Evolutionary conservation across 2,888 invertebrate species (phyloP), one percentile per base, ranked within the genome.

Genomic region (Galerucella pusilla): DNA sequence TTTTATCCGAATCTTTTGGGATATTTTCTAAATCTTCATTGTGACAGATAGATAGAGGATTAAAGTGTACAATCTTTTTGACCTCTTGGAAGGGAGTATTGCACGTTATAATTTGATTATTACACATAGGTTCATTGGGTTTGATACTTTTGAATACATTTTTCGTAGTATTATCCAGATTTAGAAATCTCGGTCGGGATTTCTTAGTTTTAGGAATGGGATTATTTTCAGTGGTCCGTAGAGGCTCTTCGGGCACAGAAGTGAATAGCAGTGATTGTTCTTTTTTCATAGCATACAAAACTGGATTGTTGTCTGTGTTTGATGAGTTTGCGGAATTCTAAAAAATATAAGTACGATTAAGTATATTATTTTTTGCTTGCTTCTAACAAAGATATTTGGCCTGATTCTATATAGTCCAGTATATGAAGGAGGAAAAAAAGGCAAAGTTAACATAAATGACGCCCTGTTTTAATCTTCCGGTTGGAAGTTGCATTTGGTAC

Each of bases 241-340:
- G 88, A 67, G 91, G 92, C 84, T 96, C 95, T 88, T 95, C 95
- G 1, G 94, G 94, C 68, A 95, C 95, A 5, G 95, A 94, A 0
- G 95, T 94, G 83, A 95, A 95, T 49, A 95, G 92, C 2, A 94
- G 87, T 0, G 95, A 94, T 78, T 93, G 93, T 85, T 95, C 95
- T 68, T 94, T 89, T 87, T 94, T 95, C 90, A 95, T 92, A 52
- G 91, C 90, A 1, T 91, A 90, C 1, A 90, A 85, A 72, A 87
- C 83, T 2, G 76, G 70, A 10, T 75, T 88, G 81, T 86, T 76
- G 89, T 83, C 91, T 88, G 52, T 88, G 75, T 65, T 49, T 52
- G 49, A n/a, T 10, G 49, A 14, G 9, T 70, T 66, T 60, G 54
- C 20, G 6, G 59, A 10, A 14, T 66, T 25, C 74, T 77, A 64